Percentiles rank a stretch among this genome's conserved stretches.
phyloP scores from a whole-genome alignment of 2,797 vertebrate genomes.

The Cichlasoma orientale region DNA sequence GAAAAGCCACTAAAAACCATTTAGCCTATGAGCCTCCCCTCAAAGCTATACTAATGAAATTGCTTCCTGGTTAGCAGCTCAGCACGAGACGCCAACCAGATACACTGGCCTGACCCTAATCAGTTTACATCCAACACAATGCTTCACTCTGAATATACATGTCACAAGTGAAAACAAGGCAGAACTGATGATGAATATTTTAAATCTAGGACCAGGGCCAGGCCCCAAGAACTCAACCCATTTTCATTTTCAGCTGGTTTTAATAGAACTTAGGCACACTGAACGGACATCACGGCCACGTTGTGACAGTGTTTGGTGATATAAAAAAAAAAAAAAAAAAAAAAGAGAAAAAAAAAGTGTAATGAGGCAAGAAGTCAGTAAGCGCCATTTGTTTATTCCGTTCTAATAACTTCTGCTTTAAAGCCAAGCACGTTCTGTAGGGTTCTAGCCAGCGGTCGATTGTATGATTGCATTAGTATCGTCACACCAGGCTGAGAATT shows the following conservation, averaged over 20 bases:
- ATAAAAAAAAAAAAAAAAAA: not conserved
- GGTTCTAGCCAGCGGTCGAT: no score
- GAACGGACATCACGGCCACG: conserved; percentile 11
- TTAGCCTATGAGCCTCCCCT: not conserved
- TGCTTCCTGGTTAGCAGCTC: not conserved
- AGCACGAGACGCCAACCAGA: not conserved
- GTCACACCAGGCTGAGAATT: no score
- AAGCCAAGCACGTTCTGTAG: not conserved
- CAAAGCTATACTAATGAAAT: not conserved
- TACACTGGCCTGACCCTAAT: conserved; percentile 10
- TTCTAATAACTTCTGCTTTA: conserved; percentile 29
- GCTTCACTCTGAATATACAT: conserved; percentile 15
- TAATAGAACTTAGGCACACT: conserved; percentile 5
- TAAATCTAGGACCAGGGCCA: conserved; percentile 10
- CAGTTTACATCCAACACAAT: conserved; percentile 14
- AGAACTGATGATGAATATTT: conserved; percentile 28
- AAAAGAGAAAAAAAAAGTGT: not conserved
- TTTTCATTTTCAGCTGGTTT: conserved; percentile 11
- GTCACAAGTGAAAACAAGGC: conserved; percentile 41
- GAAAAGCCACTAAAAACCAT: not conserved
- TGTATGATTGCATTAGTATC: no score
- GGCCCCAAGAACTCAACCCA: conserved; percentile 46
- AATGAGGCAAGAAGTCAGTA: not conserved
- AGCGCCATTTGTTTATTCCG: not conserved
- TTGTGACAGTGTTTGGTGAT: not conserved